Conservation (phyloP, 2,113 vertebrate genomes). For the Triplophysa tibetana region DNA sequence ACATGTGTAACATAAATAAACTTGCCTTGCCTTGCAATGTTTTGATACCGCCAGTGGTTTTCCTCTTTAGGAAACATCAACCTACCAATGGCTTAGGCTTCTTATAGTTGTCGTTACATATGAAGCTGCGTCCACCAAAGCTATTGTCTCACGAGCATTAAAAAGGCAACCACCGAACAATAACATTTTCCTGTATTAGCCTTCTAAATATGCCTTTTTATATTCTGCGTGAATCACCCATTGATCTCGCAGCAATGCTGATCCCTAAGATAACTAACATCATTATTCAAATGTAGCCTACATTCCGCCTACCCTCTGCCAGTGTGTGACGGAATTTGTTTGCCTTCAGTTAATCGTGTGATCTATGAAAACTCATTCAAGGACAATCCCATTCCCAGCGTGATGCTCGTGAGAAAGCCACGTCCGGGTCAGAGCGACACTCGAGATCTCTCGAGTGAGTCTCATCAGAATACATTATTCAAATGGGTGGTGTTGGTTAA, state of each 20-base stretch:
- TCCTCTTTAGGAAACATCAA: no score
- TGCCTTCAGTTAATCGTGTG: constrained; percentile 52
- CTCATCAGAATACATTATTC: constrained; percentile 48
- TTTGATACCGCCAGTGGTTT: no score
- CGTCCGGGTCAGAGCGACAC: constrained; percentile 36
- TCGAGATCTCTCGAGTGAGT: constrained; percentile 22
- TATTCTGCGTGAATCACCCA: constrained; percentile 41
- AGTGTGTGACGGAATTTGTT: constrained; percentile 48
- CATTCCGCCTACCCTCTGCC: constrained; percentile 39
- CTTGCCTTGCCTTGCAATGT: no score
- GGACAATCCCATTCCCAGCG: constrained; percentile 52
- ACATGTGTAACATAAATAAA: no score
- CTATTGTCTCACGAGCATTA: no score
- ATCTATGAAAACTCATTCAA: constrained; percentile 66
- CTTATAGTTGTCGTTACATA: no score
- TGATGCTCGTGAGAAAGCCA: constrained; percentile 45
- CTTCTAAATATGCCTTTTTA: constrained; percentile 44
- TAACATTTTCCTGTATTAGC: constrained; percentile 44
- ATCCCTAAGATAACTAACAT: constrained; percentile 61
- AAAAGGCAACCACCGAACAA: neutral
- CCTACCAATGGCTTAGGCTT: no score
- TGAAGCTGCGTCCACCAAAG: no score
- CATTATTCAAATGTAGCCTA: constrained; percentile 61
- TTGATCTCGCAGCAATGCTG: constrained; percentile 61
- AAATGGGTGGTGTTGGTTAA: constrained; percentile 41